Conservation (phyloP, 2,888 invertebrate genomes). For the Eledona agricola region DNA sequence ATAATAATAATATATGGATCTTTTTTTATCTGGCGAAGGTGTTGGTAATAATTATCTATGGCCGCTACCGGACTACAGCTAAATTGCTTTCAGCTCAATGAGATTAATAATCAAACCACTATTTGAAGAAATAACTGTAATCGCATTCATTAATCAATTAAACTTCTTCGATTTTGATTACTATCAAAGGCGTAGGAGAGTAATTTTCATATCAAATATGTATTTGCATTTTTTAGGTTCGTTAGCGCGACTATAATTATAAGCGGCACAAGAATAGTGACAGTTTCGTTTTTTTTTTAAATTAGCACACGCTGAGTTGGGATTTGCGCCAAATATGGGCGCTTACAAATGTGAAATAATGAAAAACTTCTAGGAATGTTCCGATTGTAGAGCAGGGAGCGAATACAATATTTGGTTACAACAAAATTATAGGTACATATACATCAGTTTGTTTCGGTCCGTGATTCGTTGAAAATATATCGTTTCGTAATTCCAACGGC, state of each 20-base stretch:
- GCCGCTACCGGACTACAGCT: too few species aligned
- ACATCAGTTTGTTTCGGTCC: too few species aligned
- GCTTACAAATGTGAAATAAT: constrained; percentile 6
- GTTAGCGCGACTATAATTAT: constrained; percentile 24
- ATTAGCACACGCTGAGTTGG: constrained; percentile 8
- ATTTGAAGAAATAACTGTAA: constrained; percentile 31
- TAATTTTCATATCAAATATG: constrained; percentile 31
- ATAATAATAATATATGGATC: too few species aligned
- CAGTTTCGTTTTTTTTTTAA: constrained; percentile 27
- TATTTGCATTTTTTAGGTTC: constrained; percentile 25
- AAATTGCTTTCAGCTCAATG: constrained; percentile 10
- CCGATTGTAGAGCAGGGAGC: background rate
- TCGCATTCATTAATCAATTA: constrained; percentile 31
- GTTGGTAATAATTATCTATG: too few species aligned
- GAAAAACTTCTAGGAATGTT: constrained; percentile 3
- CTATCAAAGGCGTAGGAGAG: constrained; percentile 17
- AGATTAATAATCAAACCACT: constrained; percentile 23
- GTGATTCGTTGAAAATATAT: too few species aligned
- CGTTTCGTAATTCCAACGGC: too few species aligned
- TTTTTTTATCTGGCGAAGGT: too few species aligned
- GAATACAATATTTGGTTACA: background rate
- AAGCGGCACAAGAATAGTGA: constrained; percentile 23
- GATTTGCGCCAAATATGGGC: constrained; percentile 17
- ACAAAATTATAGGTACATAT: background rate
- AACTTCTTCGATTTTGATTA: constrained; percentile 32